Base-by-base conservation (phyloP, 2,797 vertebrate species). In the Hephaestus fuliginosus region DNA sequence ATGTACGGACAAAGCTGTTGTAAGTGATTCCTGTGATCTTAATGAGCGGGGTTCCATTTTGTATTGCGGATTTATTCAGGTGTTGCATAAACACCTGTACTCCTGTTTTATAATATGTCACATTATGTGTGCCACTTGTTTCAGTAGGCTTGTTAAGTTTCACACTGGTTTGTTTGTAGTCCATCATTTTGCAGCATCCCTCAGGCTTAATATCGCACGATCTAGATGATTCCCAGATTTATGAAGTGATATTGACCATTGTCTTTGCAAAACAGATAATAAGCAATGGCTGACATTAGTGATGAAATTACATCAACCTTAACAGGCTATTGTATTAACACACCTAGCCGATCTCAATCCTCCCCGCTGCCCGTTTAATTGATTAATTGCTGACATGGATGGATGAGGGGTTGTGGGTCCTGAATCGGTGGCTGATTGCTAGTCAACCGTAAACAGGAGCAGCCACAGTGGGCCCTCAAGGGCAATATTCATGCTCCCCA, bases 361-460 rank as follows among this genome's bases (percentile, higher is more conserved):
- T 84, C 83, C 89, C 88, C 56, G 10, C 88, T 70, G 89, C 86
- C 89, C 69, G 74, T 93, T 94, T 94, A 94, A 94, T 95, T 94
- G 94, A 95, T 95, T 94, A 90, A 94, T 95, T 92, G 90, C 91
- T 86, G 92, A 93, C 91, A 64, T 89, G 86, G 92, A 93, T 94
- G 90, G 92, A 95, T 94, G 91, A 90, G 89, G 90, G 90, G 85
- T 89, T 90, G 91, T 52, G 69, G 91, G 91, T 88, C 86, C 86
- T 86, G 92, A 93, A 93, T 93, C 79, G 91, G 91, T 90, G 91
- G 92, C 91, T 94, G 93, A 94, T 93, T 94, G 91, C 92, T 93
- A 93, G 90, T 94, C 94, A 93, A 91, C 93, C 93, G 90, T 94
- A 94, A 94, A 95, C 92, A 92, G 88, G 81, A 93, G 88, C 89